phyloP scores from a whole-genome alignment of 2,888 invertebrate genomes.

The Mythimna loreyi region DNA sequence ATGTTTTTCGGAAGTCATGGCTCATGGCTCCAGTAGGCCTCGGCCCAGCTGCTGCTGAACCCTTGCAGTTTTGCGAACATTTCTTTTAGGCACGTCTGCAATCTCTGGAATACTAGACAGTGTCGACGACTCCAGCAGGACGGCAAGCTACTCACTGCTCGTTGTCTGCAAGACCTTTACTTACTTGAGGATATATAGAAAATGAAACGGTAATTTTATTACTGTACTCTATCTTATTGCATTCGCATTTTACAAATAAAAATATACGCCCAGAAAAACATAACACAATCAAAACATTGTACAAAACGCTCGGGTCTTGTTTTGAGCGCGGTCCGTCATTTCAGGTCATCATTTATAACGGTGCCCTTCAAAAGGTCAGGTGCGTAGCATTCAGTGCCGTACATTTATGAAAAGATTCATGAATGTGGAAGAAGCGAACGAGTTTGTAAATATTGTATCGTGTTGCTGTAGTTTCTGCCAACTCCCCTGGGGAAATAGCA shows the following conservation, averaged over 20 bases:
- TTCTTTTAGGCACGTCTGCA: too few relatives aligned
- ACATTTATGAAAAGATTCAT: conserved; percentile 60
- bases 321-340: conserved; percentile 32
- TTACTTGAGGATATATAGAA: background rate
- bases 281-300: conserved; percentile 16
- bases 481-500: conserved; percentile 27
- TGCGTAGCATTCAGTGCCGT: conserved; percentile 40
- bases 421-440: conserved; percentile 50
- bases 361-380: conserved; percentile 54
- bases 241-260: background rate
- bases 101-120: too few relatives aligned
- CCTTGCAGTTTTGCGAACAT: too few relatives aligned
- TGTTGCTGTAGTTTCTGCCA: conserved; percentile 44
- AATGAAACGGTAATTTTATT: background rate
- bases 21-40: too few relatives aligned
- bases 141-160: too few relatives aligned
- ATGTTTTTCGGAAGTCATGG: too few relatives aligned
- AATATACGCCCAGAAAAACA: background rate
- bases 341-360: conserved; percentile 44
- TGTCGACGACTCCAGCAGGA: too few relatives aligned
- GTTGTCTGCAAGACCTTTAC: too few relatives aligned
- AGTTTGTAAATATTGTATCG: conserved; percentile 53
- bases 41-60: too few relatives aligned
- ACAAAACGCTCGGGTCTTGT: conserved; percentile 30
- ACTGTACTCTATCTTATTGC: background rate